These are phyloP conservation scores for Brevimyrus niger DNA, from an alignment of 2,113 vertebrate species.

Conservation along the genomic window DNA sequence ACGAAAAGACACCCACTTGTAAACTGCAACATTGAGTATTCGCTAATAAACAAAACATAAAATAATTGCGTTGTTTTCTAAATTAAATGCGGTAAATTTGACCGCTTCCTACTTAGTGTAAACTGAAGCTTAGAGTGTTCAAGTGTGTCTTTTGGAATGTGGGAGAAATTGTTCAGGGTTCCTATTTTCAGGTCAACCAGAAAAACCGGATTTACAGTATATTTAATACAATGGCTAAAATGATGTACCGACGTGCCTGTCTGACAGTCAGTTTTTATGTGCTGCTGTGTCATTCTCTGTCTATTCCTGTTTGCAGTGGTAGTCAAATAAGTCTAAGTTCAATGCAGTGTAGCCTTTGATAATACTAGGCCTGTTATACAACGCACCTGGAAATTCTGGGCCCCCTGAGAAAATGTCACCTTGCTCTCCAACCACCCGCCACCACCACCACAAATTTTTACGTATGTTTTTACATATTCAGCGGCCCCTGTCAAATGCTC, in stretches of 20 bases:
- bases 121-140: neutral
- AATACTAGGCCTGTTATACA: neutral
- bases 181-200: neutral
- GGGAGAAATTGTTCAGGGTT: neutral
- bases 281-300: neutral
- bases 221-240: slow-evolving; percentile 7
- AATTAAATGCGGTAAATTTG: neutral
- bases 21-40: neutral
- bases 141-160: slow-evolving; percentile 5
- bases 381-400: neutral
- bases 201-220: slow-evolving; percentile 2
- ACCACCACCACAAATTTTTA: neutral
- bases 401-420: neutral
- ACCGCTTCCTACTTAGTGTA: neutral
- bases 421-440: neutral
- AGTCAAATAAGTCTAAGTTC: neutral
- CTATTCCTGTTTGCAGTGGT: neutral
- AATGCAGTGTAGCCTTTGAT: neutral
- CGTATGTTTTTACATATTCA: neutral
- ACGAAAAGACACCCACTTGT: neutral
- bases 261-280: neutral
- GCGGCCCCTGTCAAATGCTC: neutral
- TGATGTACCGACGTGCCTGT: slow-evolving; percentile 4
- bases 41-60: neutral
- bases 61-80: neutral